A percentile compares a stretch with the other conserved stretches of the same genome.
These are phyloP conservation scores for Odocoileus hemionus DNA, from an alignment of 2,113 vertebrate species.

Conservation along the genomic window DNA sequence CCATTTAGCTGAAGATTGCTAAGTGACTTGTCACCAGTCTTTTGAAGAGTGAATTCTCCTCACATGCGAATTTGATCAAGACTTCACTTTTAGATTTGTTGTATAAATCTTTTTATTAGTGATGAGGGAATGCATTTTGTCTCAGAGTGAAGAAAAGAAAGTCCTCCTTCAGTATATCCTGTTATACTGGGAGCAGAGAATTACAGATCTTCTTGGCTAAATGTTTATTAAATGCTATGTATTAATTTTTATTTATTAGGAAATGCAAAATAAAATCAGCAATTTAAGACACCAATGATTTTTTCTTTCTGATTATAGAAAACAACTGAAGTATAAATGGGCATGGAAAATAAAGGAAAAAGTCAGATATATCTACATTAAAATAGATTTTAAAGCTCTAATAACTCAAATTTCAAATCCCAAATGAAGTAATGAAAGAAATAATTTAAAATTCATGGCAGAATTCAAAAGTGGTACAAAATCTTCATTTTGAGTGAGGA, in stretches of 20 bases:
- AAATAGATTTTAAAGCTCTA: background rate
- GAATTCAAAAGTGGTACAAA: background rate
- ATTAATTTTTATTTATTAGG: background rate
- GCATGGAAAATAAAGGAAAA: background rate
- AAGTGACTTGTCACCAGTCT: background rate
- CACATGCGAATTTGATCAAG: background rate
- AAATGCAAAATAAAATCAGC: background rate
- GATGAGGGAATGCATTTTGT: background rate
- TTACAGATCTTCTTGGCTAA: background rate
- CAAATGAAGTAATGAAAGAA: background rate
- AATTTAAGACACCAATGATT: background rate
- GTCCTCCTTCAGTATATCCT: background rate
- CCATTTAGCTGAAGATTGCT: background rate
- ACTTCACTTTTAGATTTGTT: background rate
- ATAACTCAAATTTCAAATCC: background rate
- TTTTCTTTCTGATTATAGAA: background rate
- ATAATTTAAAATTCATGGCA: background rate
- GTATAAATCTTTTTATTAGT: background rate
- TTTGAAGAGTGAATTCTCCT: background rate
- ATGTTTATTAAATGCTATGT: background rate
- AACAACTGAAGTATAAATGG: background rate
- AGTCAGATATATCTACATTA: background rate
- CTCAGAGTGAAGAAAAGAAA: background rate
- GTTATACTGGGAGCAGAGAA: background rate
- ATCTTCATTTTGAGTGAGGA: background rate